phyloP scores from a whole-genome alignment of 2,113 vertebrate species.

The Oenanthe oenanthe region DNA sequence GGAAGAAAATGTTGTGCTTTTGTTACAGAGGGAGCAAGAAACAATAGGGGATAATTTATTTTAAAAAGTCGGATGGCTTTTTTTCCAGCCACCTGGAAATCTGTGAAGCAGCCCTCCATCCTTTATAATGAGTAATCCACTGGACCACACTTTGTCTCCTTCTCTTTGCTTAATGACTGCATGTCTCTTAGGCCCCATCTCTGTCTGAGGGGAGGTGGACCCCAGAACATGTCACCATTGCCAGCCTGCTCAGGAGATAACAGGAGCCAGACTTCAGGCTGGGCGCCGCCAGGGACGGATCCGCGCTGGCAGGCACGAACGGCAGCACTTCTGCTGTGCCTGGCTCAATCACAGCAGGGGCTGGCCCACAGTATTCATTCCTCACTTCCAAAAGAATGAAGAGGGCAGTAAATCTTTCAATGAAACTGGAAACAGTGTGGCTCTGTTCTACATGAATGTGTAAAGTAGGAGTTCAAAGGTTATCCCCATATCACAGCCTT shows the following conservation, averaged over 20 bases:
- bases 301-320: fast-evolving
- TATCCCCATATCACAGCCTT: not conserved
- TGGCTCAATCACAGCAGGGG: not conserved
- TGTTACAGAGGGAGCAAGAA: not conserved
- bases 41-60: not conserved
- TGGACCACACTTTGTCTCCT: not conserved
- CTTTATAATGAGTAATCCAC: not conserved
- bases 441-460: not conserved
- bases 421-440: not conserved
- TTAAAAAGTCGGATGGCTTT: not conserved
- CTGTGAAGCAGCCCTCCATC: not conserved
- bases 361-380: not conserved
- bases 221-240: not conserved
- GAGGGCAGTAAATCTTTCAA: not conserved
- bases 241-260: not conserved
- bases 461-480: not conserved
- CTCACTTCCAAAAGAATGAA: not conserved
- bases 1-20: not conserved
- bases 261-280: not conserved
- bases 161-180: not conserved
- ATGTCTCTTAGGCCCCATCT: not conserved
- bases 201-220: not conserved
- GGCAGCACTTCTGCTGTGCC: not conserved
- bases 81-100: not conserved
- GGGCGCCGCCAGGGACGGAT: fast-evolving